Conservation (phyloP, 2,113 vertebrate species). For the Sander lucioperca region DNA sequence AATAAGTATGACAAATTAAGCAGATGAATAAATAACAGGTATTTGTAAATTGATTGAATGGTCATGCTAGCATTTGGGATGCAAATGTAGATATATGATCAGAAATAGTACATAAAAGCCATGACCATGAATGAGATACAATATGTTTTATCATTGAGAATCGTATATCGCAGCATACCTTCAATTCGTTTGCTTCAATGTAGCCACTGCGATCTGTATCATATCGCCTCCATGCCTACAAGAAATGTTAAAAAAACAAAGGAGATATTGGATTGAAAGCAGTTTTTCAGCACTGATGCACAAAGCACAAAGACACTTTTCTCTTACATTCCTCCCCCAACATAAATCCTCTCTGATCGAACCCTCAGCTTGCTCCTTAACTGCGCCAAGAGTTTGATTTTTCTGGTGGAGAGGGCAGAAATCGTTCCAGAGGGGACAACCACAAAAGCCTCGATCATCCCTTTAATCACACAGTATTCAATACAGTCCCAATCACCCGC, state of each 20-base stretch:
- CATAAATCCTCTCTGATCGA: conserved; percentile 43
- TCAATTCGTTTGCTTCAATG: conserved; percentile 96
- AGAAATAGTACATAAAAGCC: neutral
- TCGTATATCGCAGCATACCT: conserved; percentile 84
- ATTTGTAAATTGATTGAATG: neutral
- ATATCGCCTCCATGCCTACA: conserved; percentile 94
- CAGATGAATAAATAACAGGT: conserved; percentile 11
- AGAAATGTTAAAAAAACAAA: conserved; percentile 34
- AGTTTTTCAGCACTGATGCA: conserved; percentile 15
- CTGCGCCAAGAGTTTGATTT: conserved; percentile 34
- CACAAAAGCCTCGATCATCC: conserved; percentile 10
- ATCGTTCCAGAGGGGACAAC: conserved; percentile 32
- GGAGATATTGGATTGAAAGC: conserved; percentile 13
- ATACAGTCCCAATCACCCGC: conserved; percentile 39
- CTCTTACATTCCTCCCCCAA: conserved; percentile 13
- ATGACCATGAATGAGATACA: neutral
- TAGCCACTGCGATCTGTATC: conserved; percentile 97
- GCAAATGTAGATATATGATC: neutral
- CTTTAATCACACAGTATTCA: conserved; percentile 58
- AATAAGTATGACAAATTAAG: conserved; percentile 24
- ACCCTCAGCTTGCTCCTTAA: conserved; percentile 29
- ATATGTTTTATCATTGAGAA: neutral
- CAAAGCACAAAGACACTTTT: conserved; percentile 8
- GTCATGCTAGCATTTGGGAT: neutral
- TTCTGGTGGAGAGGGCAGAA: conserved; percentile 44